Evolutionary conservation across 2,797 vertebrate species (phyloP).

Genomic region (Danio aesculapii): DNA sequence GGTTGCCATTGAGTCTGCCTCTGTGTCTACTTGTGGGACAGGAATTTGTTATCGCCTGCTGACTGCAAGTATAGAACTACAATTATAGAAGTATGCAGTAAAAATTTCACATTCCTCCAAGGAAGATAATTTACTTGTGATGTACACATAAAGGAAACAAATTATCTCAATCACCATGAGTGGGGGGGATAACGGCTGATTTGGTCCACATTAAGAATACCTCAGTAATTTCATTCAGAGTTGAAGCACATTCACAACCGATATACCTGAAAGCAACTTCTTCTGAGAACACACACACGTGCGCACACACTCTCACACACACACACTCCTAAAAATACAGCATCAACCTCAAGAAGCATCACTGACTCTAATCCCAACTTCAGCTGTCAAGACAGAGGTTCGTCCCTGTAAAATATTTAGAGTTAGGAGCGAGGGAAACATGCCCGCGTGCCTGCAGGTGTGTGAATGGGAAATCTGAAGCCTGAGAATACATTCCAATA

Average conservation of each 20-base stretch:
- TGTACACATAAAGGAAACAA: constrained; percentile 3
- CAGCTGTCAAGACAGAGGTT: constrained; percentile 26
- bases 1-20: constrained; percentile 22
- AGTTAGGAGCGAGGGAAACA: neutral
- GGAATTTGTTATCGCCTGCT: constrained; percentile 2
- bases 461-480: constrained; percentile 60
- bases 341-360: constrained; percentile 28
- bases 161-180: constrained; percentile 24
- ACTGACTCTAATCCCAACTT: constrained; percentile 31
- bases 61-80: constrained; percentile 29
- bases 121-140: constrained; percentile 26
- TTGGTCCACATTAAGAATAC: constrained; percentile 57
- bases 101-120: constrained; percentile 43
- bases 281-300: constrained; percentile 9
- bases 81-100: constrained; percentile 28
- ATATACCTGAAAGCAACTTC: constrained; percentile 52
- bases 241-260: constrained; percentile 45
- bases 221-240: constrained; percentile 56
- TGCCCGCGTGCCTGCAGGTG: constrained; percentile 16
- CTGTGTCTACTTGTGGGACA: neutral
- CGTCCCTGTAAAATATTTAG: constrained; percentile 36
- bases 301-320: neutral
- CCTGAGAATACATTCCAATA: constrained; percentile 55
- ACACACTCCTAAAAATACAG: constrained; percentile 38
- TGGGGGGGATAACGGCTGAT: constrained; percentile 25